Base-by-base conservation (phyloP, 2,797 vertebrate species). In the Chaenodraco wilsoni region DNA sequence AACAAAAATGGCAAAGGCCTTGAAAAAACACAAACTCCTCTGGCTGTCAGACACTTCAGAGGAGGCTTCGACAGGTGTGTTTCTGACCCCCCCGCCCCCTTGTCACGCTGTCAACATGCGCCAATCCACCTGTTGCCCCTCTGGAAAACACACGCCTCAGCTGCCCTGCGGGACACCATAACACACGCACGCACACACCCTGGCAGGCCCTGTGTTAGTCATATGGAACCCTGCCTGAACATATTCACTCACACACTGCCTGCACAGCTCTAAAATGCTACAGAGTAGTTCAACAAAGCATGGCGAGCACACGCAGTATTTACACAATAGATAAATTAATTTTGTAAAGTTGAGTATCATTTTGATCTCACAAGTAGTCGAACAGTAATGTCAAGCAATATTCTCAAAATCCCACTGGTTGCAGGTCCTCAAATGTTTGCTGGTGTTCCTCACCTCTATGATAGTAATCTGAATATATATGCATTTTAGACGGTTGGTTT, bases 101-200 rank as follows among this genome's bases (percentile, higher is more conserved):
- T 31, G 11, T 66, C 48, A 62, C 70, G 59, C 71, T 63, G 66
- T 79, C 73, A 84, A 56, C 68, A 74, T 54, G 78, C 73, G 87
- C 81, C 76, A 82, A 85, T 90, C 88, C 93, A 94, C 93, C 92
- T 94, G 93, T 93, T 93, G 81, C 80, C 69, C 72, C 82, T 68
- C 61, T 65, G 78, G 81, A 91, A 85, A 84, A 84, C 82, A 80
- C 80, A 69, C 74, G 84, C 62, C 78, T 83, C 74, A 72, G 81
- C 87, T 88, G 77, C 74, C 69, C 74, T 70, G 61, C 17, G 41
- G 79, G 72, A 84, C 69, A 54, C 72, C 61, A 65, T 21, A 69
- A 72, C 67, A 51, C 69, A 57, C 69, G 57, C 70, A 48, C 51
- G 14, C 63, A 65, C 56, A 56, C 55, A 60, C 45, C 27, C 21